These are phyloP conservation scores for Cyprinodon brontotheroides DNA, from an alignment of 2,113 vertebrate species.

Conservation along the genomic window DNA sequence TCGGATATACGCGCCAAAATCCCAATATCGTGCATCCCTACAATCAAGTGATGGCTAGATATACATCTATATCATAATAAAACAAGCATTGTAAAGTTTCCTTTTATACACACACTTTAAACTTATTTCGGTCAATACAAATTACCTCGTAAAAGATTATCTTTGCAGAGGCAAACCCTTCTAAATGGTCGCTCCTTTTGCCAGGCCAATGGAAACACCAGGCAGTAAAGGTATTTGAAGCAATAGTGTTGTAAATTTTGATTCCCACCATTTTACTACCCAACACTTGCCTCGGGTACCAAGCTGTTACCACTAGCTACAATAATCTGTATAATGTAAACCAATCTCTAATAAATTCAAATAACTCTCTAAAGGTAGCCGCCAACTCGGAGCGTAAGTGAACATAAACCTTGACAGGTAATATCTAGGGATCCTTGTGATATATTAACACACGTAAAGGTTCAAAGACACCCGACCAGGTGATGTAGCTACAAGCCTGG, in stretches of 20 bases:
- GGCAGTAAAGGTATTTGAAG: not conserved
- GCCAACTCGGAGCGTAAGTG: conserved; percentile 1
- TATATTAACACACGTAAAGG: conserved; percentile 5
- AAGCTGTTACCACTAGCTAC: not conserved
- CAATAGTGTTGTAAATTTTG: not conserved
- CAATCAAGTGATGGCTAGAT: not conserved
- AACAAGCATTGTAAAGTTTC: not conserved
- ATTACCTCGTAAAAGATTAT: not conserved
- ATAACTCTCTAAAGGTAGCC: conserved; percentile 5
- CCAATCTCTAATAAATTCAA: not conserved
- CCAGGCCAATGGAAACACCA: not conserved
- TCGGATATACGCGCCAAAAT: too few relatives aligned
- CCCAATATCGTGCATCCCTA: too few relatives aligned
- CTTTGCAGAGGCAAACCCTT: not conserved
- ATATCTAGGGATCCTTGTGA: conserved; percentile 23
- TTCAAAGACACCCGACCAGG: conserved; percentile 14
- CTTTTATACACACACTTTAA: not conserved
- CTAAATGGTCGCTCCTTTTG: not conserved
- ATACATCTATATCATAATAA: not conserved
- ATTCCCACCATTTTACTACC: not conserved
- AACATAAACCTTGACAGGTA: conserved; percentile 31
- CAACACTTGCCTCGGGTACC: not conserved
- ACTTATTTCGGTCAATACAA: not conserved
- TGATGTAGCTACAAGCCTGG: conserved; percentile 15
- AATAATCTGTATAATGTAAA: not conserved